Evolutionary conservation across 2,797 vertebrate genomes (phyloP), one percentile per base, ranked within the genome.

Genomic region (Tadarida brasiliensis): DNA sequence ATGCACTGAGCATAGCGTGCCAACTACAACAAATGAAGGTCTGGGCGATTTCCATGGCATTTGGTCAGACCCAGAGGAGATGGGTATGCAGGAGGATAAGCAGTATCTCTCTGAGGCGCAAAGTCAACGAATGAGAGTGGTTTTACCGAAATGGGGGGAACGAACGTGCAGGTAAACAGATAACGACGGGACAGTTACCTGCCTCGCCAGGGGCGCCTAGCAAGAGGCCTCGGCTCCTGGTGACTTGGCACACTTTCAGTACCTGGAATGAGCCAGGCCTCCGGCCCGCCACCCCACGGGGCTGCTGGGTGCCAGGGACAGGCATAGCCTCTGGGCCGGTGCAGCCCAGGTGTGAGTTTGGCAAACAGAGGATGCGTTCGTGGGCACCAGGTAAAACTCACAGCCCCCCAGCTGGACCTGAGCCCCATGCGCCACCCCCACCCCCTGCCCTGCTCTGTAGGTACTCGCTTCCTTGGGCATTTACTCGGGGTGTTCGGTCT

Each of bases 231-330:
- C 28, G 51, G n/a, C 17, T 4, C 26, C 35, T 33, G 12, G 2
- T 30, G 54, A 71, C 1, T 17, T 1, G 2, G 24, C 14, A 0
- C 4, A 26, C 19, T n/a, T 68, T 22, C 56, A 0, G 14, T 47
- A 35, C 56, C 57, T 44, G 30, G 0, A 56, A 15, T 0, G n/a
- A 61, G 24, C 39, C 44, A 9, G 81, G 15, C 35, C 22, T 20
- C 1, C 1, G 57, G n/a, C n/a, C 24, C 0, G 0, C 19, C 80
- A 5, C 28, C 44, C 30, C 44, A 2, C 14, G 19, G n/a, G 0
- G 11, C 39, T 16, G 20, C 7, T 51, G 22, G 15, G 74, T 54
- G 49, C 4, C 1, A 26, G 39, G 30, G 22, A 33, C 82, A 73
- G 54, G 73, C 2, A 17, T 8, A 1, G 0, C 12, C 28, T 56